Evolutionary conservation across 2,113 vertebrate genomes (phyloP).

Genomic region (Genyomyrus donnyi): DNA sequence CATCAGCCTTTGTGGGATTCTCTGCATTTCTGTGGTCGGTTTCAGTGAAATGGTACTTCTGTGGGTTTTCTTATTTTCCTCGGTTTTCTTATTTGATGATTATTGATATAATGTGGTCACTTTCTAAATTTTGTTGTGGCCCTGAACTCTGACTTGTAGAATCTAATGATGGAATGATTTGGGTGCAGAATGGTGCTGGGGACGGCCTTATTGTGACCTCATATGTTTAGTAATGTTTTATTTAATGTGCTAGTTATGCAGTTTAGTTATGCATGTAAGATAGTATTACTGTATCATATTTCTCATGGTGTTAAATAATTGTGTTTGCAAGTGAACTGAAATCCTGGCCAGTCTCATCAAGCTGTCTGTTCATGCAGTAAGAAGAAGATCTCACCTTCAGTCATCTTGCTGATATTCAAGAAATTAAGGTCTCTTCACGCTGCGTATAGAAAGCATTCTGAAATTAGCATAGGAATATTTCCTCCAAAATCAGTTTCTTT

Average conservation of each 20-base stretch:
- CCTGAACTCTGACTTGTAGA: conserved; percentile 6
- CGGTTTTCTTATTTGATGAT: not conserved
- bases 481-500: not conserved
- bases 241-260: not conserved
- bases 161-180: not conserved
- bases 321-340: not conserved
- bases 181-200: not conserved
- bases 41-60: not conserved
- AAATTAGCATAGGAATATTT: not conserved
- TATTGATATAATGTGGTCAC: conserved; percentile 26
- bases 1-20: not conserved
- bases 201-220: not conserved
- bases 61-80: not conserved
- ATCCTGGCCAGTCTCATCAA: not conserved
- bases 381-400: not conserved
- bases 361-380: not conserved
- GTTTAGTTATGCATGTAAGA: not conserved
- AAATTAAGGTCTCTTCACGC: not conserved
- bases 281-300: not conserved
- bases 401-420: not conserved
- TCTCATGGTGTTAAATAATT: not conserved
- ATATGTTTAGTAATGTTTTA: not conserved
- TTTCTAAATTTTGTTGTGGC: conserved; percentile 20
- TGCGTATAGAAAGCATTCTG: not conserved
- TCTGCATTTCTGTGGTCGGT: not conserved